These are phyloP conservation scores for Barbus barbus DNA, from an alignment of 2,113 vertebrate species.

Conservation along the genomic window DNA sequence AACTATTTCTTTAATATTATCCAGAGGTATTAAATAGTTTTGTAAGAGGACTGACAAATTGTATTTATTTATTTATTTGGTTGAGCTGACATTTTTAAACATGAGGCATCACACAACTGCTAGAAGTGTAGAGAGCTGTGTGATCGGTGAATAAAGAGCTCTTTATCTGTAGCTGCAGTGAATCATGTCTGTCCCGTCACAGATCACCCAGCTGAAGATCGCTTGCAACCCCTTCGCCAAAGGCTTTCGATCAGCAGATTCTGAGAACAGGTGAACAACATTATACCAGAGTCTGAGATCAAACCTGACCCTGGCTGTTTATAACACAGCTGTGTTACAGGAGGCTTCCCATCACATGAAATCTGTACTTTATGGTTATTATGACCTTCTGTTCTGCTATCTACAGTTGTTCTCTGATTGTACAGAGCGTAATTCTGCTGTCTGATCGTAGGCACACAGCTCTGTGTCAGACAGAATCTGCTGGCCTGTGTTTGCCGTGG, in stretches of 20 bases:
- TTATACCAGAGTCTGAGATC: neutral
- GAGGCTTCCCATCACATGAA: too few species aligned
- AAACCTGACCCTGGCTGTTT: neutral
- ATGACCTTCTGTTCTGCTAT: neutral
- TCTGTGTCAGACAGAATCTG: too few species aligned
- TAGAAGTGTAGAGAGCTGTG: too few species aligned
- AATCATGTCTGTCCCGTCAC: constrained; percentile 47
- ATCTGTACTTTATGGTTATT: neutral
- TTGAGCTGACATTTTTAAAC: too few species aligned
- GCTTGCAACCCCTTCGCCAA: constrained; percentile 77
- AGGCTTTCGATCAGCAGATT: constrained; percentile 63
- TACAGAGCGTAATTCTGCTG: neutral
- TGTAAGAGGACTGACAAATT: too few species aligned
- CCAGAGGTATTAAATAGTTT: too few species aligned
- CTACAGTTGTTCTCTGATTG: neutral
- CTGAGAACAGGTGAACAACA: constrained; percentile 73
- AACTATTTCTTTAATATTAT: too few species aligned
- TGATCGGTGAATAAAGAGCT: too few species aligned
- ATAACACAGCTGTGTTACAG: too few species aligned
- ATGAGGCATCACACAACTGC: too few species aligned
- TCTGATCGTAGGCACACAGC: too few species aligned
- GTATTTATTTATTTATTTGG: too few species aligned
- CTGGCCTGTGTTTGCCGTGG: constrained; percentile 15
- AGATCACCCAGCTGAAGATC: constrained; percentile 87
- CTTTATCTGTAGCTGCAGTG: neutral